phyloP scores from a whole-genome alignment of 2,888 invertebrate species.

The Drosophila anomalipes region DNA sequence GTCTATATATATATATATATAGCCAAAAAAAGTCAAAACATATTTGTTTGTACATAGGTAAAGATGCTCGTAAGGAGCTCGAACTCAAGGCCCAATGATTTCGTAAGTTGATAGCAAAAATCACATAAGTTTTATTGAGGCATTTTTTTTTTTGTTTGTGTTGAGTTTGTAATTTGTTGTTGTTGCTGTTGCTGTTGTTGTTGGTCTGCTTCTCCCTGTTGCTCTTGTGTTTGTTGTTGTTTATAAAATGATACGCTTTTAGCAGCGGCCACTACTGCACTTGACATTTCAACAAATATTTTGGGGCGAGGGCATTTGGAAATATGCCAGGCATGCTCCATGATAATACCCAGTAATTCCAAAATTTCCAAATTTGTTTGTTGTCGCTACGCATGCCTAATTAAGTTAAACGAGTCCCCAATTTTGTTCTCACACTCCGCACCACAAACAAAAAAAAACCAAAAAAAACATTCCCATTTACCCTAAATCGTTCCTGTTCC shows the following conservation, averaged over 20 bases:
- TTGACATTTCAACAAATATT: constrained; percentile 79
- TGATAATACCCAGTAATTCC: constrained; percentile 55
- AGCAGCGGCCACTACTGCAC: constrained; percentile 62
- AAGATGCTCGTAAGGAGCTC: constrained; percentile 16
- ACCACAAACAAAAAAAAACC: neutral
- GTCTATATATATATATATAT: neutral
- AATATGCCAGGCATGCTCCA: constrained; percentile 73
- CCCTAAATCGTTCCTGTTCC: constrained; percentile 15
- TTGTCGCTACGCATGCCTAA: constrained; percentile 64
- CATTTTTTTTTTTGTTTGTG: constrained; percentile 15
- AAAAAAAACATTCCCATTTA: neutral
- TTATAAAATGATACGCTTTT: constrained; percentile 55
- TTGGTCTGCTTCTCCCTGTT: constrained; percentile 5
- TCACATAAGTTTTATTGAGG: constrained; percentile 38
- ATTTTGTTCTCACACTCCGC: constrained; percentile 10
- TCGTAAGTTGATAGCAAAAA: constrained; percentile 48
- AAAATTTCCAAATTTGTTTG: constrained; percentile 50
- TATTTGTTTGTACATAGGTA: constrained; percentile 1
- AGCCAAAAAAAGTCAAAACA: neutral
- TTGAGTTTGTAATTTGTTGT: constrained; percentile 18
- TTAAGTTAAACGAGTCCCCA: constrained; percentile 54
- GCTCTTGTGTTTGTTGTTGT: constrained; percentile 43
- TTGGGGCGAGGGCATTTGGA: constrained; percentile 70
- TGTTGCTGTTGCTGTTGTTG: constrained; percentile 18
- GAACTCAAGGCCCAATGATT: constrained; percentile 42